Conservation (phyloP, 2,888 invertebrate species). For the Drosophila mimetica region DNA sequence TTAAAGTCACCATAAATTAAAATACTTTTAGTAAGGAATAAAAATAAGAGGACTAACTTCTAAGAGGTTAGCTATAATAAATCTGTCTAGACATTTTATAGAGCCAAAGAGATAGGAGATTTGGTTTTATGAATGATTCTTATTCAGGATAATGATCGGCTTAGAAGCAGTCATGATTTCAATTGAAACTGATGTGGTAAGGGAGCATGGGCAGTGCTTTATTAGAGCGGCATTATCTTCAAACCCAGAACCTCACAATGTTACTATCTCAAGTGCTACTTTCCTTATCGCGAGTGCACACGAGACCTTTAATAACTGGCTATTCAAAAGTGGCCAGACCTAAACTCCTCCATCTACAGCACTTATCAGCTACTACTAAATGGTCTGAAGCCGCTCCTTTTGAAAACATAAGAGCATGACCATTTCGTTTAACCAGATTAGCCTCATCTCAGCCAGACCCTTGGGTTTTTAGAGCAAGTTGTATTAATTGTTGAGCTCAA, state of each 20-base stretch:
- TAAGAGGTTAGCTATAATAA: too few species aligned
- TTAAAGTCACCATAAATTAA: too few species aligned
- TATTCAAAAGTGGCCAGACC: background rate
- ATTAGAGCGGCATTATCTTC: slow-evolving; percentile 49
- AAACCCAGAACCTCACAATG: slow-evolving; percentile 56
- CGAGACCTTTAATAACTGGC: background rate
- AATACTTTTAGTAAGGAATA: too few species aligned
- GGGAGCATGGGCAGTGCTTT: slow-evolving; percentile 16
- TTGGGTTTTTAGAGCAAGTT: slow-evolving; percentile 23
- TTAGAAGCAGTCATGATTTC: slow-evolving; percentile 59
- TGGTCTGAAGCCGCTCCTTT: slow-evolving; percentile 12
- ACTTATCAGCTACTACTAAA: slow-evolving; percentile 17
- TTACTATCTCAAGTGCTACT: slow-evolving; percentile 46
- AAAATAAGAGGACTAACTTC: too few species aligned
- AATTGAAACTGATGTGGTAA: slow-evolving; percentile 49
- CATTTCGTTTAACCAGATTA: background rate
- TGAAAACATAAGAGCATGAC: background rate
- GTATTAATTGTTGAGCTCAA: slow-evolving; percentile 27
- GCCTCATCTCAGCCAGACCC: slow-evolving; percentile 2
- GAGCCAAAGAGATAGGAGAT: background rate
- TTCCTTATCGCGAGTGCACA: slow-evolving; percentile 17
- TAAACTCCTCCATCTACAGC: slow-evolving; percentile 10
- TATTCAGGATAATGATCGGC: background rate
- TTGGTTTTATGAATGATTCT: background rate
- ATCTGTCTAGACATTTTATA: background rate